Evolutionary conservation across 2,797 vertebrate genomes (phyloP), one percentile per base, ranked within the genome.

Genomic region (Clarias platycephalus): DNA sequence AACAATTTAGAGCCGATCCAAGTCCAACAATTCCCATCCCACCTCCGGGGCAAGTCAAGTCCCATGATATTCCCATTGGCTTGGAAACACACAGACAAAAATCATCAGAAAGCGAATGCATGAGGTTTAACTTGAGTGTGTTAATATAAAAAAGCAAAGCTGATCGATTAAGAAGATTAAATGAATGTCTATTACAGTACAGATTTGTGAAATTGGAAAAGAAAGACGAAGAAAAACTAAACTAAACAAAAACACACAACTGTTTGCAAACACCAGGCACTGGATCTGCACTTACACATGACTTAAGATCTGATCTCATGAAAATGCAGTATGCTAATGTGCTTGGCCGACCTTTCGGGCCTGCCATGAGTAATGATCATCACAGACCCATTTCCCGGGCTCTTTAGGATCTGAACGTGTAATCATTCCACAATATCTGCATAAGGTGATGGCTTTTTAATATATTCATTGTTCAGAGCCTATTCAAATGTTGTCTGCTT

Each of bases 361-460:
- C 81, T 44, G 63, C 81, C 53, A 66, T 76, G 79, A 77, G 63
- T 75, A 74, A 82, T 66, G 81, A 87, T 88, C 86, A 84, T 86
- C 68, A 62, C 67, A 49, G 57, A 82, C 62, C 83, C 75, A 79
- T 85, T 78, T 70, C 16, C 57, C 0, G 28, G 74, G 74, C 81
- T 83, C 58, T n/a, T 58, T 67, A 74, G 53, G 75, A 77, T 81
- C 72, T 26, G 62, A 81, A 44, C 20, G 62, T 66, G n/a, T 74
- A 77, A 87, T 84, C 81, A 44, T 84, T 80, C 74, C n/a, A 57
- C n/a, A 20, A 75, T 44, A 79, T 67, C 81, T 82, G 68, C 44
- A 83, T 86, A 67, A 86, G 66, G 80, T 55, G 70, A 84, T 55
- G 63, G 79, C 58, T 85, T 81, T 83, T 63, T 57, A 81, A 83